These are phyloP conservation scores for Ischnura elegans DNA, from an alignment of 2,888 invertebrate species.

Conservation along the genomic window DNA sequence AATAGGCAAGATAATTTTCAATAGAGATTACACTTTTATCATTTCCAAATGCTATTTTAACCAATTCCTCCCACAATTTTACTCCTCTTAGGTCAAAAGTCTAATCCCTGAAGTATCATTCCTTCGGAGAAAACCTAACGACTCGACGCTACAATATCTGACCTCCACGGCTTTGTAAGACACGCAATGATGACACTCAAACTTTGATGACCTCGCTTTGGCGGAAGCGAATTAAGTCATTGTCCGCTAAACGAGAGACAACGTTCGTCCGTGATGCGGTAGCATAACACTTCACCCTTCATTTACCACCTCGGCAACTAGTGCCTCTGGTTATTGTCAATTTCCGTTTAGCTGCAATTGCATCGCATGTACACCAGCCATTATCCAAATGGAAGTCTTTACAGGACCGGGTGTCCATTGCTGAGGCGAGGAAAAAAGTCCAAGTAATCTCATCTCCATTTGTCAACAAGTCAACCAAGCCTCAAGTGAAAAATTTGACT, in stretches of 20 bases:
- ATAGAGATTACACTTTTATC: too few relatives aligned
- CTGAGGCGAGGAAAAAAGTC: background rate
- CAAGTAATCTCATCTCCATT: constrained; percentile 24
- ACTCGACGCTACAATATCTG: background rate
- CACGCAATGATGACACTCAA: constrained; percentile 18
- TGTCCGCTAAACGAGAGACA: background rate
- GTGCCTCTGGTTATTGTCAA: constrained; percentile 47
- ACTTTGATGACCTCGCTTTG: background rate
- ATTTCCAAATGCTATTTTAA: too few relatives aligned
- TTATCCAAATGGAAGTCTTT: background rate
- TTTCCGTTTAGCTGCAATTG: constrained; percentile 46
- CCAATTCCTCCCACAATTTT: background rate
- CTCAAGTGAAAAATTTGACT: constrained; percentile 46
- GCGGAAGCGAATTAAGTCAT: constrained; percentile 30
- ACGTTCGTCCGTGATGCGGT: constrained; percentile 24
- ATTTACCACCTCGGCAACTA: constrained; percentile 3
- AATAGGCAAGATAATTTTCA: too few relatives aligned
- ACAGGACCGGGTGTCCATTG: background rate
- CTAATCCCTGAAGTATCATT: background rate
- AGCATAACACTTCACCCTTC: background rate
- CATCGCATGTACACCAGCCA: background rate
- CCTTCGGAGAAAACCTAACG: background rate
- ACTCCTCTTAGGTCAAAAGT: background rate
- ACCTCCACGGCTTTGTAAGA: background rate
- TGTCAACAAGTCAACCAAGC: background rate